Evolutionary conservation across 2,113 vertebrate genomes (phyloP).

Genomic region (Muscicapa adusta): DNA sequence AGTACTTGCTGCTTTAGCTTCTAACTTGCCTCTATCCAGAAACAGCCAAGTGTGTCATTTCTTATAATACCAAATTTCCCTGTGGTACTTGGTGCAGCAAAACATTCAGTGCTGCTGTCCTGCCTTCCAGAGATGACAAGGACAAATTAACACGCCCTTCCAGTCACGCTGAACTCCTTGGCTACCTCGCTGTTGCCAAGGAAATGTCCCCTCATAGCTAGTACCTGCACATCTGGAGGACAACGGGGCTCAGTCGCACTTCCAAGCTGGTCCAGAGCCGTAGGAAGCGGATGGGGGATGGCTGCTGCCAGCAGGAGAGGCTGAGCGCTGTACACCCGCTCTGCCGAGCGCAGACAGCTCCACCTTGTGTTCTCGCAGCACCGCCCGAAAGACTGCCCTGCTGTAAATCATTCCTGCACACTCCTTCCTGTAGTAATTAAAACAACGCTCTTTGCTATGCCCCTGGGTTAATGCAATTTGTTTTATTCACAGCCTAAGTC

Average conservation of each 20-base stretch:
- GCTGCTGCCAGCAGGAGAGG: not conserved
- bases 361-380: not conserved
- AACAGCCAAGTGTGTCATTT: conserved; percentile 48
- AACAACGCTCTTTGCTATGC: not conserved
- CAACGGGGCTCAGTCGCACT: not conserved
- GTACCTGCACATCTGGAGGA: not conserved
- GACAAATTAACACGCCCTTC: conserved; percentile 38
- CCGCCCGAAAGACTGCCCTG: not conserved
- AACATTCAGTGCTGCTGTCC: not conserved
- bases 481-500: conserved; percentile 42
- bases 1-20: not conserved
- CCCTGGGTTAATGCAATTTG: conserved; percentile 52
- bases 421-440: conserved; percentile 37
- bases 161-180: conserved; percentile 20
- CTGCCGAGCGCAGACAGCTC: not conserved
- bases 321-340: accelerated
- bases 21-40: not conserved
- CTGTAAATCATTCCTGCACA: not conserved
- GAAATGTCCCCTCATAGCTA: not conserved
- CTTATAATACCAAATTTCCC: conserved; percentile 29
- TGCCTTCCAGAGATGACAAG: conserved; percentile 41
- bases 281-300: not conserved
- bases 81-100: conserved; percentile 15
- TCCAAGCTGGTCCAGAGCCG: not conserved
- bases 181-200: not conserved